phyloP scores from a whole-genome alignment of 2,113 vertebrate species.

The Regulus satrapa region DNA sequence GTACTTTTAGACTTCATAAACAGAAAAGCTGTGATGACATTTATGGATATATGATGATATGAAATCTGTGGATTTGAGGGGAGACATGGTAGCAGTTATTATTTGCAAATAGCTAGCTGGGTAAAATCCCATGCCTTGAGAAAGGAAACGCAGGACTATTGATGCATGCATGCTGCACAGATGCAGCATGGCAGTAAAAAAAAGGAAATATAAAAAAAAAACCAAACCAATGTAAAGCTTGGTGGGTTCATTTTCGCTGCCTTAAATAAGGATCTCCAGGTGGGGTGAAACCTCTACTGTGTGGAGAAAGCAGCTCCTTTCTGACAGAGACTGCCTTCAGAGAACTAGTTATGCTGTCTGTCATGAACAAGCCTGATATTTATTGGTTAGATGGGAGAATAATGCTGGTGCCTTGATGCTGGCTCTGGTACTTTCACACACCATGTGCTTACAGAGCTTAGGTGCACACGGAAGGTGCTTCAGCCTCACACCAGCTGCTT shows the following conservation, averaged over 20 bases:
- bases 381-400: not conserved
- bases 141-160: not conserved
- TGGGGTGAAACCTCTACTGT: not conserved
- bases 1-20: not conserved
- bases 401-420: not conserved
- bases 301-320: not conserved
- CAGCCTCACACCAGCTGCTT: not conserved
- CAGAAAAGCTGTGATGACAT: not conserved
- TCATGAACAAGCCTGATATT: not conserved
- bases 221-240: not conserved
- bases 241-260: not conserved
- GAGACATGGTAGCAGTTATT: not conserved
- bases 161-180: not conserved
- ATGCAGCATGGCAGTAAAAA: not conserved
- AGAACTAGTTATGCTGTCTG: not conserved
- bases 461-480: not conserved
- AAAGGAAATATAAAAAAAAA: not conserved
- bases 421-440: not conserved
- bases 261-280: not conserved
- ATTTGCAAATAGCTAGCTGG: not conserved
- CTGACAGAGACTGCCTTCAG: not conserved
- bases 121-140: not conserved
- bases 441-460: not conserved
- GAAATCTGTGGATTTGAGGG: not conserved
- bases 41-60: not conserved